These are phyloP conservation scores for Dynastes tityus DNA, from an alignment of 2,888 invertebrate genomes.

Conservation along the genomic window DNA sequence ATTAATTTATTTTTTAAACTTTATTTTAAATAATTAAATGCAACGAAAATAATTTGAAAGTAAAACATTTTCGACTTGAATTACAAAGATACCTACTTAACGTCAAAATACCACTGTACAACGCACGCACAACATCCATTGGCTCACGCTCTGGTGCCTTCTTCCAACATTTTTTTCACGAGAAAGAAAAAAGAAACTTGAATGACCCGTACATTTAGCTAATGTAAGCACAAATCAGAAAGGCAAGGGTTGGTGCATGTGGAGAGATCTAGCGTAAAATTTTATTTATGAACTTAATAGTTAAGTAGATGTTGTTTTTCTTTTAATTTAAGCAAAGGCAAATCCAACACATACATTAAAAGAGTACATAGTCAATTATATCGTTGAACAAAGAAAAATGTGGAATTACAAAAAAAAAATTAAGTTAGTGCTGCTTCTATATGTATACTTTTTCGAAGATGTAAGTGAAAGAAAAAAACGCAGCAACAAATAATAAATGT, in stretches of 20 bases:
- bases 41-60: background rate
- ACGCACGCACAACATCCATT: background rate
- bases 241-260: constrained; percentile 26
- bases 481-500: constrained; percentile 10
- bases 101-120: background rate
- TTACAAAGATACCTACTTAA: background rate
- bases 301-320: constrained; percentile 37
- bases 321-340: constrained; percentile 27
- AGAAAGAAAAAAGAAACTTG: background rate
- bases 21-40: background rate
- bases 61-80: background rate
- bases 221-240: constrained; percentile 32
- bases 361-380: constrained; percentile 35
- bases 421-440: constrained; percentile 42
- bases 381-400: constrained; percentile 1
- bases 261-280: constrained; percentile 34
- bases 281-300: constrained; percentile 43
- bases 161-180: background rate
- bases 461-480: background rate
- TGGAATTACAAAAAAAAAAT: background rate
- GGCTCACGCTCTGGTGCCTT: constrained; percentile 2
- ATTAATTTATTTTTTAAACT: background rate
- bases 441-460: constrained; percentile 11
- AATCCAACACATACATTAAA: constrained; percentile 12
- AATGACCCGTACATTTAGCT: constrained; percentile 36